Conservation (phyloP, 92 coral and sea anemone species). For the Desmophyllum pertusum region DNA sequence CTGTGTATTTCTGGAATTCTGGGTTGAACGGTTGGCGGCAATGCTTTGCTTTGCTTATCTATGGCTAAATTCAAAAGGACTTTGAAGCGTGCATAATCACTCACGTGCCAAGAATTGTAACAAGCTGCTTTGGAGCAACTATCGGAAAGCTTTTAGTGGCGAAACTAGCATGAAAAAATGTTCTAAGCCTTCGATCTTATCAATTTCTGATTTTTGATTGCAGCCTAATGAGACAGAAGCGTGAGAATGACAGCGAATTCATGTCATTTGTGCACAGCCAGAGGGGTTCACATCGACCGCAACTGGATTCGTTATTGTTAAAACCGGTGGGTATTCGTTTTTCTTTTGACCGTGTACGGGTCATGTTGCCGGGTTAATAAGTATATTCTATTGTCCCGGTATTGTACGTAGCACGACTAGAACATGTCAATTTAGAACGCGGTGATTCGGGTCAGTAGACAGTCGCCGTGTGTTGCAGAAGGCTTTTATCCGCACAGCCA, state of each 20-base stretch:
- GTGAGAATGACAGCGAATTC: slow-evolving; percentile 92
- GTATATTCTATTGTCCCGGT: background rate
- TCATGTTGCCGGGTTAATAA: background rate
- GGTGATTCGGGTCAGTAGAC: background rate
- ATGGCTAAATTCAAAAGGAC: background rate
- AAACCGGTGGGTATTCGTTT: slow-evolving; percentile 80
- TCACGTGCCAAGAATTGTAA: background rate
- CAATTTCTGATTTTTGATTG: slow-evolving; percentile 8
- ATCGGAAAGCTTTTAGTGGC: background rate
- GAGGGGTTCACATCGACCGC: slow-evolving; percentile 78
- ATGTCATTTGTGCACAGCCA: slow-evolving; percentile 86
- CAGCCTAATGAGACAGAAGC: slow-evolving; percentile 88
- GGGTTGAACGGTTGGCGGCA: background rate
- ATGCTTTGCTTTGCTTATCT: background rate
- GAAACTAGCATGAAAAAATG: background rate
- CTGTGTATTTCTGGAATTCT: background rate
- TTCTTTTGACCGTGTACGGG: background rate
- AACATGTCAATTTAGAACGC: background rate
- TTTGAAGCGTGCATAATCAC: background rate
- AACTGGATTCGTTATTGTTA: slow-evolving; percentile 79
- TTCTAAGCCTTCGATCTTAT: background rate
- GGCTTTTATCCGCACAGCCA: background rate
- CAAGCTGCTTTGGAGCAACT: background rate
- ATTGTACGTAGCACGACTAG: too few species aligned
- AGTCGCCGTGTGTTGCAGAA: background rate